Conservation (phyloP, 2,888 invertebrate species). For the Andrena bicolor region DNA sequence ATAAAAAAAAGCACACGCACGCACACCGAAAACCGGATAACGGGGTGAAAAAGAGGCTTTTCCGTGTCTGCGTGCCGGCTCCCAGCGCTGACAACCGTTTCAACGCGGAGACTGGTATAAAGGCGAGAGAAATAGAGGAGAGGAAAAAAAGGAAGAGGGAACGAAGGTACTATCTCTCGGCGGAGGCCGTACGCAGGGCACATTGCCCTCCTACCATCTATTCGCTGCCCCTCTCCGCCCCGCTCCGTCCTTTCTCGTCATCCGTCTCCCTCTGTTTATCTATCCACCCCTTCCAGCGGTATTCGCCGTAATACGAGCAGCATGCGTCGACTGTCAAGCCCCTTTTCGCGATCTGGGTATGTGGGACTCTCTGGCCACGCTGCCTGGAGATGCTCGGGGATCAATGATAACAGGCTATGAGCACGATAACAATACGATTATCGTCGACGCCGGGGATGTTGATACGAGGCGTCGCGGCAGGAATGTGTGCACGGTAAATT, state of each 20-base stretch:
- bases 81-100: conserved; percentile 29
- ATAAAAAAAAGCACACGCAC: background rate
- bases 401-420: conserved; percentile 53
- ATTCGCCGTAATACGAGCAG: conserved; percentile 42
- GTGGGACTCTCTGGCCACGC: conserved; percentile 47
- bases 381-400: conserved; percentile 35
- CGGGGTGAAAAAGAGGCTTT: conserved; percentile 12
- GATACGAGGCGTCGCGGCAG: too few relatives aligned
- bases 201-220: conserved; percentile 56
- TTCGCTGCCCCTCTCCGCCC: conserved; percentile 40
- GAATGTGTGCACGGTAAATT: background rate
- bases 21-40: conserved; percentile 18
- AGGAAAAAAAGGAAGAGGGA: conserved; percentile 8
- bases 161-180: conserved; percentile 22
- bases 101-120: conserved; percentile 25
- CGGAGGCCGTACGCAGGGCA: conserved; percentile 47
- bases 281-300: conserved; percentile 30
- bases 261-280: conserved; percentile 58
- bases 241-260: conserved; percentile 25
- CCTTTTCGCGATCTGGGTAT: conserved; percentile 65
- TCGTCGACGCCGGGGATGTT: conserved; percentile 22
- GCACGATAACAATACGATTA: conserved; percentile 60
- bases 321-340: conserved; percentile 45
- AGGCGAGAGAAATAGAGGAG: conserved; percentile 19
- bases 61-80: conserved; percentile 7